Evolutionary conservation across 2,113 vertebrate genomes (phyloP).

Genomic region (Isichthys henryi): DNA sequence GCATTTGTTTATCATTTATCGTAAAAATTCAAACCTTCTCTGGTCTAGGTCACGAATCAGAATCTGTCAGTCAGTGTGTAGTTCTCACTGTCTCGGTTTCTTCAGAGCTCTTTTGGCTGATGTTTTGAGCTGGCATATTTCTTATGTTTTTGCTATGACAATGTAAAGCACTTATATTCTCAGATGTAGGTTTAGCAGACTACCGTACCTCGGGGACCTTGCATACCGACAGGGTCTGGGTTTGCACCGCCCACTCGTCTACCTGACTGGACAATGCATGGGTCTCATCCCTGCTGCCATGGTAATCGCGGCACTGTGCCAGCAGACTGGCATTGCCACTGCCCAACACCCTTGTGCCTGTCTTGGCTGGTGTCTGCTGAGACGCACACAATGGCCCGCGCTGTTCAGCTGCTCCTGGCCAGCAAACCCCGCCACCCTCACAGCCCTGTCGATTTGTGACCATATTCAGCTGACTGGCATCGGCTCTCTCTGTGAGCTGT

Average conservation of each 20-base stretch:
- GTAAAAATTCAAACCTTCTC: not conserved
- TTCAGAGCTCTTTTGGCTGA: not conserved
- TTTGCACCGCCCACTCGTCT: not conserved
- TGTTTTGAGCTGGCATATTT: not conserved
- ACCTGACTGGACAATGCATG: not conserved
- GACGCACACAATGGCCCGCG: not conserved
- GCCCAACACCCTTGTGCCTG: constrained; percentile 11
- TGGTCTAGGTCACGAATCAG: not conserved
- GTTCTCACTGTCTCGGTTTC: not conserved
- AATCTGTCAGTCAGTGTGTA: not conserved
- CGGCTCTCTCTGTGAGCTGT: not conserved
- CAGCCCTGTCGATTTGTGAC: not conserved
- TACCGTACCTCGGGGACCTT: not conserved
- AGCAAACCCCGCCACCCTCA: not conserved
- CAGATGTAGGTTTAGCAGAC: constrained; percentile 3
- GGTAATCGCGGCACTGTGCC: not conserved
- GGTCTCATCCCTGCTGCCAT: not conserved
- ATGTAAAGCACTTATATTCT: constrained; percentile 35
- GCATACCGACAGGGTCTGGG: not conserved
- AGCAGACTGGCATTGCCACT: constrained; percentile 14
- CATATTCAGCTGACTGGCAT: not conserved
- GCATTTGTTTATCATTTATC: not conserved
- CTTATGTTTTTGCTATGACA: constrained; percentile 6
- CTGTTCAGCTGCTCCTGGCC: not conserved
- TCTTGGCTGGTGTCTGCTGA: not conserved